These are phyloP conservation scores for Danaus plexippus DNA, from an alignment of 1,140 invertebrate species.

Conservation along the genomic window DNA sequence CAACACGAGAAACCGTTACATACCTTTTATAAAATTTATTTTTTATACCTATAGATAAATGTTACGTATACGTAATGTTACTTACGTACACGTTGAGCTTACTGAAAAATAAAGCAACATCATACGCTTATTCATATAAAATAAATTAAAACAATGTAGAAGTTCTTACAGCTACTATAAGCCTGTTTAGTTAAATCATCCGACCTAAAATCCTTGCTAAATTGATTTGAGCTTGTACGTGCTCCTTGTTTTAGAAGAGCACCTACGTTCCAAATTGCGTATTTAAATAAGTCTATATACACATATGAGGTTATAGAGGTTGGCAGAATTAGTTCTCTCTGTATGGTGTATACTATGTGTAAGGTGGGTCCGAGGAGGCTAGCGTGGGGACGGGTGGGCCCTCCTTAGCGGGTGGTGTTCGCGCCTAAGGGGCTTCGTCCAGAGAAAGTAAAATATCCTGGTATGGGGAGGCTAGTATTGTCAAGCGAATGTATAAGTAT, in stretches of 20 bases:
- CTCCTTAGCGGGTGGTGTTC: constrained; percentile 35
- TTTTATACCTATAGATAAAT: no score
- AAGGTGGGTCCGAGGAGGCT: constrained; percentile 43
- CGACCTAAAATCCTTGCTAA: constrained; percentile 43
- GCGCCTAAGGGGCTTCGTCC: constrained; percentile 62
- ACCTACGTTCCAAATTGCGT: constrained; percentile 53
- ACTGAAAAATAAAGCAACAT: no score
- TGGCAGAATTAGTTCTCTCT: constrained; percentile 62
- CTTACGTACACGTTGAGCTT: no score
- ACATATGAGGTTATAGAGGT: constrained; percentile 63
- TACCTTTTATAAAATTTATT: no score
- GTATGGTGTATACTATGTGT: constrained; percentile 63
- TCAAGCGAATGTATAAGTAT: constrained; percentile 66
- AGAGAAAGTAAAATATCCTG: constrained; percentile 69
- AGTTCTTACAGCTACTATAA: background rate
- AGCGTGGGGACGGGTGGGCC: constrained; percentile 23
- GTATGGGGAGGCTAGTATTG: constrained; percentile 67
- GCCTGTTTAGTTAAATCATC: constrained; percentile 38
- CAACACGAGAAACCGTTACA: no score
- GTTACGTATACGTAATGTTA: no score
- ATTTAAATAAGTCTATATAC: constrained; percentile 66
- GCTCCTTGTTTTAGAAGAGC: constrained; percentile 31
- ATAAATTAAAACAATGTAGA: no score
- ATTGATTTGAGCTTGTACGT: constrained; percentile 48
- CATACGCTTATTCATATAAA: no score